Evolutionary conservation across 2,888 invertebrate species (phyloP).

Genomic region (Nycteola revayana): DNA sequence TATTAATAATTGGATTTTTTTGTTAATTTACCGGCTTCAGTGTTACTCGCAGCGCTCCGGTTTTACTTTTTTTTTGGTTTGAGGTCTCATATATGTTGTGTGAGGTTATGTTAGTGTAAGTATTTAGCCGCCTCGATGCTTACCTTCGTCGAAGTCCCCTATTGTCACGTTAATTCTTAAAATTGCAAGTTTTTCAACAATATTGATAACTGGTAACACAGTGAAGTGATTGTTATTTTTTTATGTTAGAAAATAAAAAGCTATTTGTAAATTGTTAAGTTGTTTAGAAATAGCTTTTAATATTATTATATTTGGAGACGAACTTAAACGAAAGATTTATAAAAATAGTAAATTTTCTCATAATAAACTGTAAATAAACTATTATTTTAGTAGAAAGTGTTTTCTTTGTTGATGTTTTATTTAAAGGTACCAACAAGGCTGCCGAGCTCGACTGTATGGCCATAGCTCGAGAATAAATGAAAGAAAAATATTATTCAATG

Average conservation of each 20-base stretch:
- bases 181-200: constrained; percentile 30
- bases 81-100: too few relatives aligned
- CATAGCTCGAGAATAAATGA: too few relatives aligned
- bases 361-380: constrained; percentile 76
- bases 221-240: constrained; percentile 18
- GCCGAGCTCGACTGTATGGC: too few relatives aligned
- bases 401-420: too few relatives aligned
- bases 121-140: constrained; percentile 43
- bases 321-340: constrained; percentile 52
- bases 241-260: constrained; percentile 37
- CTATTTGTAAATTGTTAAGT: constrained; percentile 70
- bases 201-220: constrained; percentile 16
- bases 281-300: constrained; percentile 73
- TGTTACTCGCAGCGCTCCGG: too few relatives aligned
- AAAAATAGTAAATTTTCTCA: constrained; percentile 74
- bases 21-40: too few relatives aligned
- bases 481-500: too few relatives aligned
- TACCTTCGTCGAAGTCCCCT: constrained; percentile 37
- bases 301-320: constrained; percentile 60
- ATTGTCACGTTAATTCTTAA: constrained; percentile 38
- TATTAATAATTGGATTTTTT: too few relatives aligned
- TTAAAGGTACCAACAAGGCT: too few relatives aligned
- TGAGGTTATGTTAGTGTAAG: constrained; percentile 54
- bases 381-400: constrained; percentile 68
- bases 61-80: too few relatives aligned